These are phyloP conservation scores for Phataginus tricuspis DNA, from an alignment of 2,797 vertebrate species.

Conservation along the genomic window DNA sequence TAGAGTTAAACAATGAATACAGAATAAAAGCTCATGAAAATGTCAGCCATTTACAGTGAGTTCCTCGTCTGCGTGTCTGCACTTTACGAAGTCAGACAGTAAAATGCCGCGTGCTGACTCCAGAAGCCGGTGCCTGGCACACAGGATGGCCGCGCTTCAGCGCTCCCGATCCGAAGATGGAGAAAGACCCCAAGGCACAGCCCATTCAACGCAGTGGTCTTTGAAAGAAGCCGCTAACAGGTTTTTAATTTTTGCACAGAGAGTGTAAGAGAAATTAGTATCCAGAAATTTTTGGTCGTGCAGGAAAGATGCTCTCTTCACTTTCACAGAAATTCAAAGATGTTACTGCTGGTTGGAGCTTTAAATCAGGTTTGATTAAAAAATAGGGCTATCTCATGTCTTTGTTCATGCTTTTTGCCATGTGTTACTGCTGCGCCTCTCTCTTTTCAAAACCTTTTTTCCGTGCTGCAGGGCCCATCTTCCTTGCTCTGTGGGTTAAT, in stretches of 20 bases:
- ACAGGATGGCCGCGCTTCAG: not conserved
- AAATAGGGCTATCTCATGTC: not conserved
- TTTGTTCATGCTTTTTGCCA: not conserved
- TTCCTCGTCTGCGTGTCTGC: not conserved
- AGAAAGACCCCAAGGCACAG: not conserved
- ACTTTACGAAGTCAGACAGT: not conserved
- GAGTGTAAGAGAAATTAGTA: not conserved
- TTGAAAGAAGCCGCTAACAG: not conserved
- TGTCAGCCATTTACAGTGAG: not conserved
- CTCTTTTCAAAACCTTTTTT: not conserved
- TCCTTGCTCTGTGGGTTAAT: not conserved
- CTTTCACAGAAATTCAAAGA: not conserved
- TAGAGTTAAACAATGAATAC: not conserved
- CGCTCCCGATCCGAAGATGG: not conserved
- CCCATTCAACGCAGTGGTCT: constrained; percentile 51
- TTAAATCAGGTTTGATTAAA: not conserved
- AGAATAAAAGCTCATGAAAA: constrained; percentile 40
- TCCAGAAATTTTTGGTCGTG: not conserved
- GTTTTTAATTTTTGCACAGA: not conserved
- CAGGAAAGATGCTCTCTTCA: not conserved
- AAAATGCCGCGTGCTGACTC: not conserved
- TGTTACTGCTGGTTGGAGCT: not conserved
- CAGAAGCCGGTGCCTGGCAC: not conserved
- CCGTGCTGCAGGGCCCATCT: not conserved
- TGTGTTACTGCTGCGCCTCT: not conserved